Percentiles rank a stretch among this genome's conserved stretches.
These are phyloP conservation scores for Morpho deidamia DNA, from an alignment of 2,888 invertebrate genomes.

Conservation along the genomic window DNA sequence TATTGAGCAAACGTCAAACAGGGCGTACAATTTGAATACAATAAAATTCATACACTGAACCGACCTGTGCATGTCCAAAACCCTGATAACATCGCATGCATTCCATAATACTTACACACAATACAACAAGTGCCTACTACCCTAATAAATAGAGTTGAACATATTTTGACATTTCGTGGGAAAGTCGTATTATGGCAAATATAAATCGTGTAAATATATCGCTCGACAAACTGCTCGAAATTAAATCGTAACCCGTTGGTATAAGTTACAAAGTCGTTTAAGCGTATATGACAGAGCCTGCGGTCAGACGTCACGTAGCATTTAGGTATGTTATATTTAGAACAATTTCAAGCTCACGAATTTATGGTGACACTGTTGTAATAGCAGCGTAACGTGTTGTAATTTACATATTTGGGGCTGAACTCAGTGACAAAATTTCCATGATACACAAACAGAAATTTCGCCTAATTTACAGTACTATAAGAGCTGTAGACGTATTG, in stretches of 20 bases:
- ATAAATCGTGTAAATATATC: slow-evolving; percentile 12
- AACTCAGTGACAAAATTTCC: not conserved
- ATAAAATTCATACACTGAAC: slow-evolving; percentile 34
- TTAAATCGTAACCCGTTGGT: not conserved
- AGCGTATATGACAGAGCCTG: not conserved
- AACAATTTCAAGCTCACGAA: slow-evolving; percentile 22
- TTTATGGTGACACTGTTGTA: slow-evolving; percentile 22
- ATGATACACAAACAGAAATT: too few relatives aligned
- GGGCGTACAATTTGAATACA: slow-evolving; percentile 52
- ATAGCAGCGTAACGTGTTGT: slow-evolving; percentile 15
- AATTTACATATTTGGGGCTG: slow-evolving; percentile 20
- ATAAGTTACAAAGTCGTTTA: slow-evolving; percentile 1
- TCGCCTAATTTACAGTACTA: too few relatives aligned
- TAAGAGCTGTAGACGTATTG: too few relatives aligned
- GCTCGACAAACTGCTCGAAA: not conserved
- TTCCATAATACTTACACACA: slow-evolving; percentile 56
- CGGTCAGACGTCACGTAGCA: slow-evolving; percentile 23
- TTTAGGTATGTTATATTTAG: slow-evolving; percentile 19
- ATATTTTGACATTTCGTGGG: slow-evolving; percentile 65
- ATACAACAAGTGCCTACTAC: slow-evolving; percentile 38
- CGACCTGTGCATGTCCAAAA: slow-evolving; percentile 36
- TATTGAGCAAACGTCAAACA: slow-evolving; percentile 29
- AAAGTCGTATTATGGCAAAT: slow-evolving; percentile 30
- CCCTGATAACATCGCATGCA: slow-evolving; percentile 47
- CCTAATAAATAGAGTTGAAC: slow-evolving; percentile 50